phyloP scores from a whole-genome alignment of 1,140 invertebrate species.

The Stenopsyche tienmushanensis region DNA sequence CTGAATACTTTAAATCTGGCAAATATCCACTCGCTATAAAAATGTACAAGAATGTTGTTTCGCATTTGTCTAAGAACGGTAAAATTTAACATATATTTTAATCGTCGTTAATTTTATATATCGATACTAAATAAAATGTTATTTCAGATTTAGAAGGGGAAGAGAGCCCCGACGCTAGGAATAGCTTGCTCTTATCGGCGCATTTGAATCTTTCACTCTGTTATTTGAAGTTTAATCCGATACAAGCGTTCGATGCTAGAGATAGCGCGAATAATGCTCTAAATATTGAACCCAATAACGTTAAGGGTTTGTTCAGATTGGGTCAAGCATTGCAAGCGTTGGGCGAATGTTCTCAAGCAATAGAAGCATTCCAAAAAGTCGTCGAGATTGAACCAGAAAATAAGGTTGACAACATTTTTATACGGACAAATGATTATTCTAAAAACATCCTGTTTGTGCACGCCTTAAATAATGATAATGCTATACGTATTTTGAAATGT shows the following conservation, averaged over 20 bases:
- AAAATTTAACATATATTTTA: neutral
- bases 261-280: conserved; percentile 70
- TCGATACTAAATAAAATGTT: neutral
- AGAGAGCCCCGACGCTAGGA: conserved; percentile 52
- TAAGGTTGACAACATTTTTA: conserved; percentile 45
- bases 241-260: conserved; percentile 69
- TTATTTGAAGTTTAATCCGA: conserved; percentile 73
- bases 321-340: conserved; percentile 78
- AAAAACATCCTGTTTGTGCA: neutral
- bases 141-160: conserved; percentile 45
- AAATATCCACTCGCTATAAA: conserved; percentile 82
- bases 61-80: conserved; percentile 41
- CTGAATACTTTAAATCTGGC: conserved; percentile 81
- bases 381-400: conserved; percentile 64
- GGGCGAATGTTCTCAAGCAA: conserved; percentile 77
- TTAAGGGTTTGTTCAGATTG: conserved; percentile 88
- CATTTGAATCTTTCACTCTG: conserved; percentile 86
- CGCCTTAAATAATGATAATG: neutral
- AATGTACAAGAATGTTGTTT: conserved; percentile 79
- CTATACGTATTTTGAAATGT: neutral
- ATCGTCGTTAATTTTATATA: neutral
- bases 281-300: conserved; percentile 73
- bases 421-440: neutral
- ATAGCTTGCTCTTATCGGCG: conserved; percentile 67
- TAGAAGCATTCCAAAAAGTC: conserved; percentile 77